phyloP scores from a whole-genome alignment of 2,113 vertebrate species.

The Sus scrofa region DNA sequence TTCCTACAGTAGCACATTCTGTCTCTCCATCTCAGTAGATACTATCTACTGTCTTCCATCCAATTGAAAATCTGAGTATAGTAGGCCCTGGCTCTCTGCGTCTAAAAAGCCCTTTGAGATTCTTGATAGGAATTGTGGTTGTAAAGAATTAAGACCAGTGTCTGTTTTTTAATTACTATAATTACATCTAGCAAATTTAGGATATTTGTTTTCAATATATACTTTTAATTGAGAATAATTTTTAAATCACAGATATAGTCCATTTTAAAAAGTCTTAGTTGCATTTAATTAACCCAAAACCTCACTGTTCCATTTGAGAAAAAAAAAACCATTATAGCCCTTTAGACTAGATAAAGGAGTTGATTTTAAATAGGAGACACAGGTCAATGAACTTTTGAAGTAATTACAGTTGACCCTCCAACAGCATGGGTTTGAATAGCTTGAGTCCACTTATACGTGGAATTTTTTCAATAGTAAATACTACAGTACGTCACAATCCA shows the following conservation, averaged over 20 bases:
- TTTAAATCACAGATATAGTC: conserved; percentile 28
- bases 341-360: background rate
- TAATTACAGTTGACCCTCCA: background rate
- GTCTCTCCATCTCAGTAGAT: background rate
- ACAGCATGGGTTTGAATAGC: background rate
- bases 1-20: background rate
- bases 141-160: background rate
- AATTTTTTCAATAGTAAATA: background rate
- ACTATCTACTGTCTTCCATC: background rate
- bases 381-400: conserved; percentile 10
- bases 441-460: background rate
- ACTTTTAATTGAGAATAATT: background rate
- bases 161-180: conserved; percentile 17
- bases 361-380: conserved; percentile 10
- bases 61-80: too few relatives aligned
- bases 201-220: conserved; percentile 35
- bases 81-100: too few relatives aligned
- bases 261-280: conserved; percentile 29
- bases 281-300: background rate
- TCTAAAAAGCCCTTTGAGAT: conserved; percentile 11
- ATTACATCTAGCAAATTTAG: conserved; percentile 35
- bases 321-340: background rate
- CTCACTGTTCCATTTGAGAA: background rate
- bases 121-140: conserved; percentile 50
- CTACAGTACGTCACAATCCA: background rate